Base-by-base conservation (phyloP, 2,888 invertebrate species). In the Lysandra bellargus region DNA sequence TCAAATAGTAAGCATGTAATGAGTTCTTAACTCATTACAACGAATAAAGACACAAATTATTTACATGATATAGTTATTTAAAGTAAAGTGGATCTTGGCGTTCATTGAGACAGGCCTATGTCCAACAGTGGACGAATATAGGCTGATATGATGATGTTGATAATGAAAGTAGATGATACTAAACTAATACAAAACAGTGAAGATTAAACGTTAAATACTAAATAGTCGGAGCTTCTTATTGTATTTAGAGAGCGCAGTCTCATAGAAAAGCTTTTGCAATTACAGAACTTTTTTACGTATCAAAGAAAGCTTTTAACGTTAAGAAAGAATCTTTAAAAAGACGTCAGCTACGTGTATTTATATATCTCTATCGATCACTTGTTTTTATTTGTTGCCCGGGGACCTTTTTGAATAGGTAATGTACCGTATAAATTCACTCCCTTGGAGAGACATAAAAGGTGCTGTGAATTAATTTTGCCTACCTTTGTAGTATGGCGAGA, bases 381-480 rank as follows among this genome's bases (percentile, higher is more conserved):
- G 88, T 89, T 90, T 89, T 90, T 90, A 91, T 90, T 90, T 87
- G 88, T 88, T 87, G 87, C 86, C 85, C 83, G 84, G 87, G 86
- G 87, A 90, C 91, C 91, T 91, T 92, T 92, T 89, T 91, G 92
- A 92, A 92, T 92, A 92, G 89, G 89, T 89, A 93, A 92, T 91
- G 91, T 89, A 88, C 86, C 89, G 91, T 92, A 92, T 91, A 92
- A 92, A 92, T 91, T 91, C 89, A 86, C 85, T 60, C 61, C 74
- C 61, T 75, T 33, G 44, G 49, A 86, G 82, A 86, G 86, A 88
- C 87, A 89, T 91, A 90, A 92, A 91, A 92, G 91, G 91, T 90
- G 89, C 88, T 88, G 85, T 88, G 90, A 92, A 92, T 93, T 92
- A 92, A 92, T 92, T 91, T 92, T 86, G 89, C 89, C 90, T 90